Conservation (phyloP, 2,888 invertebrate species). For the Lomographa bimaculata region DNA sequence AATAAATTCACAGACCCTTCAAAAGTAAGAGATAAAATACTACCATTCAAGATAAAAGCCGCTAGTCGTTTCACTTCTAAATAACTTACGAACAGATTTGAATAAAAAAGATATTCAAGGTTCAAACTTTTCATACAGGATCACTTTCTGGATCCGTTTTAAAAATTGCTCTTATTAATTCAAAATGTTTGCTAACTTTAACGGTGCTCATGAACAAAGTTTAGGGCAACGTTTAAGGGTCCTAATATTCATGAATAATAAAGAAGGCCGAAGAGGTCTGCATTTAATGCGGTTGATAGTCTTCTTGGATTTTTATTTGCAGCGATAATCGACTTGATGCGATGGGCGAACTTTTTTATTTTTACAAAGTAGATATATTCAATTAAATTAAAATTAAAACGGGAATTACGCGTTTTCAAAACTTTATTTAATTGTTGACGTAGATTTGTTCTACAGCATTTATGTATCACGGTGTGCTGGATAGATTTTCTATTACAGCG, state of each 20-base stretch:
- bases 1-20: no score
- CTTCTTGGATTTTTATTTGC: slow-evolving; percentile 23
- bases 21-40: no score
- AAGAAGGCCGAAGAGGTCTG: slow-evolving; percentile 38
- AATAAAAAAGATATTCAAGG: slow-evolving; percentile 12
- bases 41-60: no score
- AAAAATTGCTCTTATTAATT: slow-evolving; percentile 35
- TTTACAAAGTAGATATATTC: no score
- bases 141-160: slow-evolving; percentile 22
- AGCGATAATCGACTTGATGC: slow-evolving; percentile 8
- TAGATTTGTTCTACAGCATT: no score
- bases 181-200: slow-evolving; percentile 39
- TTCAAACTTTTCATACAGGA: slow-evolving; percentile 23
- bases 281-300: slow-evolving; percentile 34
- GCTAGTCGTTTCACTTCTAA: no score
- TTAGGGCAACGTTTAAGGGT: slow-evolving; percentile 37
- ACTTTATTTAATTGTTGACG: no score
- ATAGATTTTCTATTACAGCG: no score
- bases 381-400: no score
- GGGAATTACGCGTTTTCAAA: no score
- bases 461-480: no score
- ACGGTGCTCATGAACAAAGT: slow-evolving; percentile 45
- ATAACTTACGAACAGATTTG: slow-evolving; percentile 1
- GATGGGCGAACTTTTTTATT: neutral
- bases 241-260: slow-evolving; percentile 54